phyloP scores from a whole-genome alignment of 2,113 vertebrate species.

The Triplophysa siluroides region DNA sequence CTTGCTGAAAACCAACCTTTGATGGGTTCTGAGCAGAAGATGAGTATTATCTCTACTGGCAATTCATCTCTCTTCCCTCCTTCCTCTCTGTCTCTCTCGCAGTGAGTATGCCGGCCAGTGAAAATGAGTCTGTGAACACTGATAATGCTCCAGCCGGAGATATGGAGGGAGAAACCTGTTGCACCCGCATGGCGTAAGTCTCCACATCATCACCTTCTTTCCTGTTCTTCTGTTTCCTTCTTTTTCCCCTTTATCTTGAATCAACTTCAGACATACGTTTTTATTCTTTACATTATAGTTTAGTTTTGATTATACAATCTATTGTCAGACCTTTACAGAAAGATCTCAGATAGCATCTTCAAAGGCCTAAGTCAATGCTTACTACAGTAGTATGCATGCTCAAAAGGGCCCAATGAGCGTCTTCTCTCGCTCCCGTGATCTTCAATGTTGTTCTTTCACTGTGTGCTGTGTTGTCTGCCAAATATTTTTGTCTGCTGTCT shows the following conservation, averaged over 20 bases:
- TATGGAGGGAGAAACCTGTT: slow-evolving; percentile 94
- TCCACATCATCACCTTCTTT: slow-evolving; percentile 13
- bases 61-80: slow-evolving; percentile 42
- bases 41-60: slow-evolving; percentile 51
- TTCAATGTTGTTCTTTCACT: slow-evolving; percentile 13
- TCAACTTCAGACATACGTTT: neutral
- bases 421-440: slow-evolving; percentile 23
- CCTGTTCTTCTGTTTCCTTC: neutral
- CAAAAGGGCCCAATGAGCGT: slow-evolving; percentile 3
- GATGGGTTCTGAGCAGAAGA: slow-evolving; percentile 37
- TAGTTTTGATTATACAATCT: too few relatives aligned
- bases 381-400: neutral
- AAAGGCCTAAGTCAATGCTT: neutral
- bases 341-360: neutral
- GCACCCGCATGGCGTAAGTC: slow-evolving; percentile 94
- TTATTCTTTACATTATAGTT: neutral
- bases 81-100: slow-evolving; percentile 60
- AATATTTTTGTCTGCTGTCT: slow-evolving; percentile 19
- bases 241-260: neutral
- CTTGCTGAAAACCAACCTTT: slow-evolving; percentile 45
- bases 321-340: neutral
- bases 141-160: slow-evolving; percentile 93
- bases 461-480: neutral
- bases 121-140: slow-evolving; percentile 97
- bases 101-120: slow-evolving; percentile 99